Conservation (phyloP, 2,797 vertebrate genomes). For the Alauda arvensis region DNA sequence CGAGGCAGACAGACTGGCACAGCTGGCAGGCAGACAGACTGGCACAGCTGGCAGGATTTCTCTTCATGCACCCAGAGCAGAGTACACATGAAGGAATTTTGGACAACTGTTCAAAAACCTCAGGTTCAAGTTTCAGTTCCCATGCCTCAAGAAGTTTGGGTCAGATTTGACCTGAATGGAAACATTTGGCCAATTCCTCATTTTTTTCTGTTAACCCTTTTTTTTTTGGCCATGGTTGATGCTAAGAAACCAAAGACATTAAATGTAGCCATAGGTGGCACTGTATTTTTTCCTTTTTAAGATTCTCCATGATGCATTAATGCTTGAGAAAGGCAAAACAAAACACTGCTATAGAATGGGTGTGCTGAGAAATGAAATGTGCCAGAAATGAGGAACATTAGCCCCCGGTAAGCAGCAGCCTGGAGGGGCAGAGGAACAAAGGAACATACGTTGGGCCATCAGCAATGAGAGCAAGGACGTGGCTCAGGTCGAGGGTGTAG, state of each 20-base stretch:
- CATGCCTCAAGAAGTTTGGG: background rate
- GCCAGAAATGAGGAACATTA: background rate
- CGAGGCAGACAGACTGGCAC: background rate
- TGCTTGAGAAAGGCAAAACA: background rate
- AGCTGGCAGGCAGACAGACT: too few relatives aligned
- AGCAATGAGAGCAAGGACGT: conserved; percentile 89
- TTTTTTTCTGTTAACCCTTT: background rate
- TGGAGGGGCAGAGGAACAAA: background rate
- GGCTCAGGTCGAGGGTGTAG: conserved; percentile 90
- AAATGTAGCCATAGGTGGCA: background rate
- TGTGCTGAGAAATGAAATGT: background rate
- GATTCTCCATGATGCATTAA: background rate
- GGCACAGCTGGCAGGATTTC: background rate
- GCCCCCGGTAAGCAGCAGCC: background rate
- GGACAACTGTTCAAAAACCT: background rate
- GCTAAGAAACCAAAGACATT: background rate
- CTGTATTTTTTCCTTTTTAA: background rate
- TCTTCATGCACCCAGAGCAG: background rate
- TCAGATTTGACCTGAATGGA: background rate
- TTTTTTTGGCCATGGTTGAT: background rate
- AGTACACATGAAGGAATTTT: background rate
- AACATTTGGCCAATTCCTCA: background rate
- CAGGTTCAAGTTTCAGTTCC: background rate
- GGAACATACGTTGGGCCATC: conserved; percentile 89
- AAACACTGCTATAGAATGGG: background rate